phyloP scores from a whole-genome alignment of 2,797 vertebrate species.

The Alauda arvensis region DNA sequence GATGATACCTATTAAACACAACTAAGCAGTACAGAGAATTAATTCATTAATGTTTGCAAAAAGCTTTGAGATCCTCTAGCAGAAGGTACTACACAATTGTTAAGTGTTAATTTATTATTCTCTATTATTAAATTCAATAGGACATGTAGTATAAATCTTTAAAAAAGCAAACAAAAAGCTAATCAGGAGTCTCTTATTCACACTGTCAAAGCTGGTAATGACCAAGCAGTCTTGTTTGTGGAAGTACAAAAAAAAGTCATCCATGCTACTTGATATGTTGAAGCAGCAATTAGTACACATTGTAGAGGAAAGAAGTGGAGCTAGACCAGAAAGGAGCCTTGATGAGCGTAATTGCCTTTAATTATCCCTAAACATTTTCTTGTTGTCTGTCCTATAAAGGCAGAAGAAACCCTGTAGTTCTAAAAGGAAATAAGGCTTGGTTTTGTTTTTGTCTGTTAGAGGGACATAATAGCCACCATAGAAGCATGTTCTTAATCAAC shows the following conservation, averaged over 20 bases:
- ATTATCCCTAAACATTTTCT: slow-evolving; percentile 73
- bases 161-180: slow-evolving; percentile 39
- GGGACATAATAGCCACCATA: slow-evolving; percentile 68
- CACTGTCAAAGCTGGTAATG: slow-evolving; percentile 56
- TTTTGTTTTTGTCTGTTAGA: slow-evolving; percentile 70
- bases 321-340: slow-evolving; percentile 58
- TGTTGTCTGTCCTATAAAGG: slow-evolving; percentile 65
- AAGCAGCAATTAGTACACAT: slow-evolving; percentile 68
- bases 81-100: slow-evolving; percentile 16
- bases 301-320: slow-evolving; percentile 48
- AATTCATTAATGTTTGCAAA: slow-evolving; percentile 47
- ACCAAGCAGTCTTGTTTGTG: slow-evolving; percentile 59
- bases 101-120: slow-evolving; percentile 41
- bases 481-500: slow-evolving; percentile 75
- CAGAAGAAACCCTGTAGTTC: slow-evolving; percentile 69
- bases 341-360: slow-evolving; percentile 76
- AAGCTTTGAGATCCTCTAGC: slow-evolving; percentile 6
- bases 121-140: slow-evolving; percentile 19
- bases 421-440: slow-evolving; percentile 68
- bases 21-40: neutral
- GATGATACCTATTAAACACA: slow-evolving; percentile 28
- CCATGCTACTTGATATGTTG: slow-evolving; percentile 52
- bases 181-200: slow-evolving; percentile 50
- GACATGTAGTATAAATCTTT: slow-evolving; percentile 18
- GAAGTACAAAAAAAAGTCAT: slow-evolving; percentile 34